These are phyloP conservation scores for Campopleginae sp. DNA, from an alignment of 2,888 invertebrate species.

Conservation along the genomic window DNA sequence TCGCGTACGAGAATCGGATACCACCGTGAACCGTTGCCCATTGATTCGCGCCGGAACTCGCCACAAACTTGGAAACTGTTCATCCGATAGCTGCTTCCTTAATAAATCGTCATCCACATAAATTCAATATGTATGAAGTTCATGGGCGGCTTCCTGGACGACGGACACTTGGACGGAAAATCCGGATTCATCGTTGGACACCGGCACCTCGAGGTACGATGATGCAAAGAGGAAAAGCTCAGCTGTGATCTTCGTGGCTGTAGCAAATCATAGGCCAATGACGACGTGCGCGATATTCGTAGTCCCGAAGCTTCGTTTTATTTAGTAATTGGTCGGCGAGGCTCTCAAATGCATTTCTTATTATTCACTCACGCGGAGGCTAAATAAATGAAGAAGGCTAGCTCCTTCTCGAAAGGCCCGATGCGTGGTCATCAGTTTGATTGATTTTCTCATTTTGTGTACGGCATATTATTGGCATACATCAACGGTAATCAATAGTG, in stretches of 20 bases:
- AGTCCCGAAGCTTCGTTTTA: background rate
- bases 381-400: constrained; percentile 20
- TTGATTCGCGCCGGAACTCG: background rate
- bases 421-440: constrained; percentile 57
- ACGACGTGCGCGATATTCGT: background rate
- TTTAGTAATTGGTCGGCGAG: background rate
- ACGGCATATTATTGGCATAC: constrained; percentile 67
- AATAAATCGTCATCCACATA: background rate
- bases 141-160: background rate
- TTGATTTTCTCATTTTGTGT: constrained; percentile 69
- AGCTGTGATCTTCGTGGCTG: background rate
- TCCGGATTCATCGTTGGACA: background rate
- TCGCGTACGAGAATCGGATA: constrained; percentile 17
- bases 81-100: background rate
- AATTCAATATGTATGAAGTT: background rate
- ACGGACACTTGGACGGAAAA: background rate
- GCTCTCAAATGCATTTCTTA: constrained; percentile 4
- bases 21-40: background rate
- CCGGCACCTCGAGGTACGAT: background rate
- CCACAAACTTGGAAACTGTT: constrained; percentile 54
- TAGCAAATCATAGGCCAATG: background rate
- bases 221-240: background rate
- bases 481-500: constrained; percentile 71
- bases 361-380: background rate
- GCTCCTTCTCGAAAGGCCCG: constrained; percentile 38